phyloP scores from a whole-genome alignment of 2,113 vertebrate genomes.

The Chlamydotis undulata region DNA sequence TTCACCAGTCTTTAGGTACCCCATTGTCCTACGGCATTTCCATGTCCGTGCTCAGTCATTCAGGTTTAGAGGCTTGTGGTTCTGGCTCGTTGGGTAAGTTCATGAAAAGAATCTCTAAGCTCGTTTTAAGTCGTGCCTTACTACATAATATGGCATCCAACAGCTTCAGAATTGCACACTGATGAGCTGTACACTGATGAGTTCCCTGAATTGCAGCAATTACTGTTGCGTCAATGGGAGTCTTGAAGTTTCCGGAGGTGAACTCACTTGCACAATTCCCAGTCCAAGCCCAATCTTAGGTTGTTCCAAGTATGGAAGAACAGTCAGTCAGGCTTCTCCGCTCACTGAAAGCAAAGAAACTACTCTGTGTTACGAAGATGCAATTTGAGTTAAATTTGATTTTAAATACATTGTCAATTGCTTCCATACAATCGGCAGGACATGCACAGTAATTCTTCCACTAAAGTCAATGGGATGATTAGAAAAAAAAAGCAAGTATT shows the following conservation, averaged over 20 bases:
- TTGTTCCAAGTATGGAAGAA: not conserved
- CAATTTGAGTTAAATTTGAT: not conserved
- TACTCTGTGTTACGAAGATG: not conserved
- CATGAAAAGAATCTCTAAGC: not conserved
- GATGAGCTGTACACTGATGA: not conserved
- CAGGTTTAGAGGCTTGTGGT: rapidly evolving
- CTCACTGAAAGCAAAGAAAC: not conserved
- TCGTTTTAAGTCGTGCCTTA: not conserved
- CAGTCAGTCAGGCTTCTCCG: not conserved
- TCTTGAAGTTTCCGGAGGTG: not conserved
- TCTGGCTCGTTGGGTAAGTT: not conserved
- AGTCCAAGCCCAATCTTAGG: not conserved
- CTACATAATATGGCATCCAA: not conserved
- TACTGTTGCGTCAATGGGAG: not conserved
- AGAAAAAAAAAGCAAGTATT: not conserved
- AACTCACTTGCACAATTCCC: rapidly evolving
- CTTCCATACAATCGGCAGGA: not conserved
- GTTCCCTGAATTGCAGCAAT: not conserved
- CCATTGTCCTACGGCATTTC: rapidly evolving
- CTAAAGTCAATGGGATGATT: not conserved
- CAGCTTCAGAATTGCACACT: not conserved
- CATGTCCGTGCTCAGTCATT: rapidly evolving
- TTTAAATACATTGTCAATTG: not conserved
- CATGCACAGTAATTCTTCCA: not conserved
- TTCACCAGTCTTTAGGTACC: not conserved